Evolutionary conservation across 1,140 invertebrate genomes (phyloP), one percentile per base, ranked within the genome.

Genomic region (Drosophila pallidifrons): DNA sequence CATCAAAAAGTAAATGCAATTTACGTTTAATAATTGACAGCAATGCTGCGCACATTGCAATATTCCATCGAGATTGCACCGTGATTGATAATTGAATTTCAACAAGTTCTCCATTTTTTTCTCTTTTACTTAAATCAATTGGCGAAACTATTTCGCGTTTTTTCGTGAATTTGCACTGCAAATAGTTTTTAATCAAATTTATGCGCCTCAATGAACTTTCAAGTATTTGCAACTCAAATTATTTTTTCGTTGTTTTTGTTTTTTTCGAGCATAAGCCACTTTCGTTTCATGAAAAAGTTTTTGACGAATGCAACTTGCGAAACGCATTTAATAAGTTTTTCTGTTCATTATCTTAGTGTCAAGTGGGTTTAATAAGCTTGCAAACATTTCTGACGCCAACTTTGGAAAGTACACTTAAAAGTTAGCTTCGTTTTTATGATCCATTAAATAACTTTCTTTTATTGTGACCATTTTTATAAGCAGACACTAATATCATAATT

Each of bases 11-110:
- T 38, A 76, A 76, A 76, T 72, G 55, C 63, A 72, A 72, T 76
- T 76, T 76, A 47, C 13, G 55, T 41, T 61, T 55, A 49, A 72
- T 76, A 76, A 76, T 76, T 76, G 74, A 76, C 68, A 46, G 60
- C 35, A 13, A 38, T 55, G 38, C 30, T 55, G 38, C 30, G 16
- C 61, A 15, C 46, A 63, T 68, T 32, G 15, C 16, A 30, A 46
- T 60, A 43, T 67, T 38, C 38, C 46, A 74, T 46, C 13, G 58
- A 41, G 64, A 60, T 69, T 43, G 35, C 13, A 38, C 54, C 57
- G 38, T 43, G 5, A n/a, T 38, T 63, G 60, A 25, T 65, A 75
- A 75, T 75, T 75, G 35, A 63, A 75, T 71, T 75, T 52, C 35
- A 10, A 4, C 65, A 61, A 69, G 13, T 72, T 38, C 10, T 38